Evolutionary conservation across 2,888 invertebrate genomes (phyloP).

Genomic region (Deilephila porcellus): DNA sequence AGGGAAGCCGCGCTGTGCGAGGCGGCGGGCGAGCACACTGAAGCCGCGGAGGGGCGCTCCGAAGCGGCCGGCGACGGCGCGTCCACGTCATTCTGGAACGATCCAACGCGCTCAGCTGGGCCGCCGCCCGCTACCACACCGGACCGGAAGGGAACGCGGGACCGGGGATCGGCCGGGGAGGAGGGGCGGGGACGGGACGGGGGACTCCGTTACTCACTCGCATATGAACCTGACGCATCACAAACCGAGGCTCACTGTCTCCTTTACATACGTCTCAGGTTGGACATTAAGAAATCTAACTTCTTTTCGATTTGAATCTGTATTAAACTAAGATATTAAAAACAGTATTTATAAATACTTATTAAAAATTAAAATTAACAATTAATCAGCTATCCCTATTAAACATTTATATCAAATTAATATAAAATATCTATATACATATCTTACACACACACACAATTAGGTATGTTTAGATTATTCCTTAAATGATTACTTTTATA

Average conservation of each 20-base stretch:
- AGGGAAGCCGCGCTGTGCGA: conserved; percentile 32
- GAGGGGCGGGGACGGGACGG: conserved; percentile 35
- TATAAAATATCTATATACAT: neutral
- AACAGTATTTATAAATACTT: neutral
- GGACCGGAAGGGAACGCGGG: conserved; percentile 43
- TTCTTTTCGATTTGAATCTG: no score
- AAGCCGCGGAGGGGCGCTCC: conserved; percentile 65
- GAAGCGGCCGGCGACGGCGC: conserved; percentile 78
- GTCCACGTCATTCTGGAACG: conserved; percentile 83
- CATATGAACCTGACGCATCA: conserved; percentile 55
- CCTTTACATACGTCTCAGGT: neutral
- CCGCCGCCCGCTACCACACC: conserved; percentile 72
- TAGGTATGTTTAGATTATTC: neutral
- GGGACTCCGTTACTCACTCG: conserved; percentile 78
- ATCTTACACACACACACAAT: conserved; percentile 23
- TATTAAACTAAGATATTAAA: no score
- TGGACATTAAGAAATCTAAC: no score
- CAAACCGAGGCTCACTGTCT: conserved; percentile 39
- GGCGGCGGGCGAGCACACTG: conserved; percentile 53
- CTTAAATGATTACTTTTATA: neutral
- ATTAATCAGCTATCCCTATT: neutral
- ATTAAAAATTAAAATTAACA: neutral
- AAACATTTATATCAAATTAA: neutral
- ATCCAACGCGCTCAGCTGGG: conserved; percentile 80
- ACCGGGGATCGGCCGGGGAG: conserved; percentile 36